These are phyloP conservation scores for Cinclus cinclus DNA, from an alignment of 2,113 vertebrate species.

Conservation along the genomic window DNA sequence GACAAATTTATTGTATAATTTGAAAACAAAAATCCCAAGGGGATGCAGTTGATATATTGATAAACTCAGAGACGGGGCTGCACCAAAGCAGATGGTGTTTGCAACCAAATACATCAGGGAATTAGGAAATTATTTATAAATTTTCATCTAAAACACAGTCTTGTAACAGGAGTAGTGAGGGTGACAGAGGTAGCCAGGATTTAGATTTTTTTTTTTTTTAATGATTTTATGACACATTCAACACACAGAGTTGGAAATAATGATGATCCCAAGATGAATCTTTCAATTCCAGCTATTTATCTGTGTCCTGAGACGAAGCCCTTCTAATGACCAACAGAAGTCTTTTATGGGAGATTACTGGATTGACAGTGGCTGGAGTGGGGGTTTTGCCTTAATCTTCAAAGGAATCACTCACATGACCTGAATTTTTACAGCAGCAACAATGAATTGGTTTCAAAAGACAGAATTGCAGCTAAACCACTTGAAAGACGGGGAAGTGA, in stretches of 20 bases:
- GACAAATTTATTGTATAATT: neutral
- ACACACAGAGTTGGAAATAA: neutral
- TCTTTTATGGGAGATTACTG: neutral
- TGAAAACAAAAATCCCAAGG: neutral
- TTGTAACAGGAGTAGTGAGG: neutral
- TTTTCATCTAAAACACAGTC: neutral
- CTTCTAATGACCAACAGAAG: neutral
- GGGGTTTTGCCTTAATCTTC: neutral
- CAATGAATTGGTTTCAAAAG: neutral
- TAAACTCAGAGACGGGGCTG: neutral
- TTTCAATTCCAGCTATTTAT: neutral
- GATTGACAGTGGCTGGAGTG: neutral
- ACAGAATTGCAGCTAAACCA: neutral
- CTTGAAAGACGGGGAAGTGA: neutral
- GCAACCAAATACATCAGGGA: neutral
- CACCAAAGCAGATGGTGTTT: neutral
- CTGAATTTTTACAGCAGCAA: neutral
- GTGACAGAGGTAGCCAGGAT: neutral
- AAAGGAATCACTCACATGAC: neutral
- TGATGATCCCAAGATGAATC: neutral
- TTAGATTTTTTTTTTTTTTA: neutral
- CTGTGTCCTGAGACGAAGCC: neutral
- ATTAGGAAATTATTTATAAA: neutral
- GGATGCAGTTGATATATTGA: fast-evolving
- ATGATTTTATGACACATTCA: neutral